These are phyloP conservation scores for Aethina tumida DNA, from an alignment of 1,140 invertebrate genomes.

Conservation along the genomic window DNA sequence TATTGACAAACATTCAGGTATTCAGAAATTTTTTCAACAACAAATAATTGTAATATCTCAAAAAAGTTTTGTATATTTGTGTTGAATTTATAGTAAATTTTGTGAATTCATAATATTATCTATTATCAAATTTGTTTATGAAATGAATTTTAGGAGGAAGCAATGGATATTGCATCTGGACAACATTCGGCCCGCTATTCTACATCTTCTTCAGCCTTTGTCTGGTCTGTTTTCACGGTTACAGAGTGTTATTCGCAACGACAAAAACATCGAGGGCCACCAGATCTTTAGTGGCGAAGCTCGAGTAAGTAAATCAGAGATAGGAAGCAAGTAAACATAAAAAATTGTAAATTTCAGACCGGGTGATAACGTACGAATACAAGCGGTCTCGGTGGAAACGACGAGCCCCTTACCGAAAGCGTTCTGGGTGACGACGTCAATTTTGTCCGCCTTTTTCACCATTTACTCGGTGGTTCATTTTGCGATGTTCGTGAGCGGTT, in stretches of 20 bases:
- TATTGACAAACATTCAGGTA: too few relatives aligned
- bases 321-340: not conserved
- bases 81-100: slow-evolving; percentile 3
- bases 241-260: slow-evolving; percentile 38
- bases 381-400: slow-evolving; percentile 33
- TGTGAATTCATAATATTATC: too few relatives aligned
- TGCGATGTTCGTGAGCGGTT: slow-evolving; percentile 42
- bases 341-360: slow-evolving; percentile 22
- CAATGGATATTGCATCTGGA: slow-evolving; percentile 41
- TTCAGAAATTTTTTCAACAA: too few relatives aligned
- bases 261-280: slow-evolving; percentile 31
- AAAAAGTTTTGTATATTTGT: not conserved
- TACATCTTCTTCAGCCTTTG: slow-evolving; percentile 35
- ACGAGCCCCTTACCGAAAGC: slow-evolving; percentile 34
- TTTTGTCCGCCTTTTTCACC: slow-evolving; percentile 35
- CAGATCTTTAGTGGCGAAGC: slow-evolving; percentile 28
- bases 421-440: slow-evolving; percentile 39
- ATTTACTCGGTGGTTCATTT: slow-evolving; percentile 40
- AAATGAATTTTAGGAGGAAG: slow-evolving; percentile 39
- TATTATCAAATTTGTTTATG: too few relatives aligned
- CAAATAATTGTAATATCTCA: too few relatives aligned
- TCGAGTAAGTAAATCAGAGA: slow-evolving; percentile 24
- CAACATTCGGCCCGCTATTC: slow-evolving; percentile 38
- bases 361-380: slow-evolving; percentile 34
- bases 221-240: slow-evolving; percentile 42